phyloP scores from a whole-genome alignment of 2,113 vertebrate genomes.

The Hemiprocne comata region DNA sequence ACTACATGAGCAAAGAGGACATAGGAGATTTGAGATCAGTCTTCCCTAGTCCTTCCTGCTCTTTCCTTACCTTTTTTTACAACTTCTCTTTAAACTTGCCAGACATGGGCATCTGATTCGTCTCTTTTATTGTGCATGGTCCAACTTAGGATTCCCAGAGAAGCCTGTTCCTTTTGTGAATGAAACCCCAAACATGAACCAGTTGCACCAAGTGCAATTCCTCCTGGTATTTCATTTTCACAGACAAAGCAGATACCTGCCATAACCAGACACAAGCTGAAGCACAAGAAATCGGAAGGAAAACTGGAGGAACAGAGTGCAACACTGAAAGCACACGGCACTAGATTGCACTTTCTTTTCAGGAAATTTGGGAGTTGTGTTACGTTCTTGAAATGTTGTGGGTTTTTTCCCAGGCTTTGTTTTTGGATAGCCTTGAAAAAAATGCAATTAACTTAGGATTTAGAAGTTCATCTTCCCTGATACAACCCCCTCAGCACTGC shows the following conservation, averaged over 20 bases:
- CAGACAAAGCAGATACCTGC: slow-evolving; percentile 18
- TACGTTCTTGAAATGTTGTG: background rate
- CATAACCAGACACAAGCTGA: background rate
- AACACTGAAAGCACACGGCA: slow-evolving; percentile 51
- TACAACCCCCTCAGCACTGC: background rate
- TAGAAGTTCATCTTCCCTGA: background rate
- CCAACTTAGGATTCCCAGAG: background rate
- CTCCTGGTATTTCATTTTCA: slow-evolving; percentile 22
- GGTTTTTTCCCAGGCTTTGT: background rate
- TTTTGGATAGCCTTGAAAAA: background rate
- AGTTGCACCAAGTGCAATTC: background rate
- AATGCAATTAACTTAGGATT: background rate
- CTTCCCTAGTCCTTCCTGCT: background rate
- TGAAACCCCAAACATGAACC: background rate
- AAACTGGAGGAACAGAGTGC: background rate
- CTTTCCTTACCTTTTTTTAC: background rate
- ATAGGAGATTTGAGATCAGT: background rate
- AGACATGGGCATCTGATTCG: background rate
- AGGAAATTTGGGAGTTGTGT: background rate
- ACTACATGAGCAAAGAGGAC: background rate
- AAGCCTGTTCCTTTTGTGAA: background rate
- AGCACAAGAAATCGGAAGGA: slow-evolving; percentile 48
- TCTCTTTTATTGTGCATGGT: background rate
- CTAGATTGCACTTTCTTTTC: slow-evolving; percentile 55
- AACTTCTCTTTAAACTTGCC: background rate